Evolutionary conservation across 2,888 invertebrate genomes (phyloP), one percentile per base, ranked within the genome.

Genomic region (Xiphydria camelus): DNA sequence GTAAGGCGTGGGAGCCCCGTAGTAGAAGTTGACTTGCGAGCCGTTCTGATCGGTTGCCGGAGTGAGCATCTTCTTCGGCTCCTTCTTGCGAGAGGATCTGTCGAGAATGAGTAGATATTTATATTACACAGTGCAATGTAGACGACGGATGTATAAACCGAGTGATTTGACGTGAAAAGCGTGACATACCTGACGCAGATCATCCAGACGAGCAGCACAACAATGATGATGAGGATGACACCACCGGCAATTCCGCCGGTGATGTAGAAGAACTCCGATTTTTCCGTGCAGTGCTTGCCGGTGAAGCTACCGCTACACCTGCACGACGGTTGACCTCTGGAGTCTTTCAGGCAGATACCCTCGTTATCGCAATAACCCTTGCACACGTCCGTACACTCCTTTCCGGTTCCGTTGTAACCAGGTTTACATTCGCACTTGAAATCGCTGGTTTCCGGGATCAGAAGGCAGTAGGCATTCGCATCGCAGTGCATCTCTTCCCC

Each of bases 151-250:
- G 38, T n/a, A 40, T 15, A 43, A 35, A n/a, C n/a, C n/a, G n/a
- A n/a, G n/a, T n/a, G n/a, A n/a, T n/a, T n/a, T n/a, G n/a, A n/a
- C n/a, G 19, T 7, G 9, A 10, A 12, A 20, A 26, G n/a, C n/a
- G n/a, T n/a, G 19, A 57, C 61, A 51, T 72, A 88, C 87, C 90
- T 88, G 47, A 91, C 94, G 74, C 95, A 95, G 71, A 95, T 95
- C 94, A 95, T 95, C 94, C 94, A 95, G 61, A 95, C 92, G 41
- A 95, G 84, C 53, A 95, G 82, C 22, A 94, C 93, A 62, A 94
- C 86, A 76, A 95, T 86, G 67, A 95, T 94, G 59, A 94, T 89
- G 66, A 95, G 87, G 61, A 94, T 89, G 49, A 95, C 94, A n/a
- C 91, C 89, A 12, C 92, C 93, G 4, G 94, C 93, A 53, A 95